These are phyloP conservation scores for Dione juno DNA, from an alignment of 2,888 invertebrate genomes.

Conservation along the genomic window DNA sequence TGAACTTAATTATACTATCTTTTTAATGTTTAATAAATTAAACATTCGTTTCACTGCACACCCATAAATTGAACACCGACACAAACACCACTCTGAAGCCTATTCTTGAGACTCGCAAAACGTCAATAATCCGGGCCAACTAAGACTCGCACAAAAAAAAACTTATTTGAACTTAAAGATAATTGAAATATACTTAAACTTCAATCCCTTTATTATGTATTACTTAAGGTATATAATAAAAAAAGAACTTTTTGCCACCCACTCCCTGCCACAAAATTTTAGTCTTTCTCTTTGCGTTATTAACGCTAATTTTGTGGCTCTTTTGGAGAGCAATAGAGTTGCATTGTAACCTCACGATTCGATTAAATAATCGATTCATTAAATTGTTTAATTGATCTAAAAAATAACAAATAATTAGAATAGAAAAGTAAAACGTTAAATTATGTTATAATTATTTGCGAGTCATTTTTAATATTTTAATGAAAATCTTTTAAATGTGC, in stretches of 20 bases:
- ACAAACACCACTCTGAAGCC: conserved; percentile 70
- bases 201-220: neutral
- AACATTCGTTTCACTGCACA: conserved; percentile 59
- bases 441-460: no score
- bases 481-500: no score
- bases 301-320: conserved; percentile 31
- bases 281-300: conserved; percentile 25
- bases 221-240: neutral
- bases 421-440: neutral
- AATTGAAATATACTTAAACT: conserved; percentile 3
- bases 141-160: conserved; percentile 23
- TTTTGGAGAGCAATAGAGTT: conserved; percentile 25
- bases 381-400: neutral
- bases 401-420: neutral
- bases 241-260: conserved; percentile 15
- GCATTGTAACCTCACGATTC: conserved; percentile 1
- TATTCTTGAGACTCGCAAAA: conserved; percentile 65
- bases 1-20: conserved; percentile 48
- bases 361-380: conserved; percentile 17
- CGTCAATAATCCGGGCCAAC: conserved; percentile 76
- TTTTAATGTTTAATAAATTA: conserved; percentile 48
- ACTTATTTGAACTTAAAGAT: conserved; percentile 13
- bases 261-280: conserved; percentile 16
- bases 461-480: no score
- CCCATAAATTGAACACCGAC: conserved; percentile 63